phyloP scores from a whole-genome alignment of 2,888 invertebrate species.

The Syrista parreyssii region DNA sequence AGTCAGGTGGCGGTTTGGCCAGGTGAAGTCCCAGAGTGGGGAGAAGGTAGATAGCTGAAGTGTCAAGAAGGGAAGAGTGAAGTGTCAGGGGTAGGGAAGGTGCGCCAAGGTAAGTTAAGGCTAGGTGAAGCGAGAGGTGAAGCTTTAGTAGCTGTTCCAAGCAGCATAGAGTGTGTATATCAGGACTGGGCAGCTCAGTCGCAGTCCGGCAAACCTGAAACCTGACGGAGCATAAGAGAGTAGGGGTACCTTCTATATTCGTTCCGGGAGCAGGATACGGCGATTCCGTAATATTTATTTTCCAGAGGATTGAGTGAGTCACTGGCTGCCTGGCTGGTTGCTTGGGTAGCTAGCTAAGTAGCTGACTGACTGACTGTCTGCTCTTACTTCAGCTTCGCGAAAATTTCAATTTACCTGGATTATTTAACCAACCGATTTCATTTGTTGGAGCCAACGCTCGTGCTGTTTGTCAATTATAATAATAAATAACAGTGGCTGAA shows the following conservation, averaged over 20 bases:
- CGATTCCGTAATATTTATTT: slow-evolving; percentile 61
- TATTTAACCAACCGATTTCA: background rate
- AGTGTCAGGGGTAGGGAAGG: slow-evolving; percentile 5
- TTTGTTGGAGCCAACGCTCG: background rate
- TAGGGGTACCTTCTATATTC: background rate
- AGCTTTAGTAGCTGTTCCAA: background rate
- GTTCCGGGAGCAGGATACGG: slow-evolving; percentile 33
- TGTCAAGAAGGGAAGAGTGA: slow-evolving; percentile 23
- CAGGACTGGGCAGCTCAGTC: background rate
- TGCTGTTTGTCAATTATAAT: background rate
- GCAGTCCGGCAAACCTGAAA: slow-evolving; percentile 5
- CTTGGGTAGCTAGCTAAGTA: background rate
- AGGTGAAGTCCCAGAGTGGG: slow-evolving; percentile 38
- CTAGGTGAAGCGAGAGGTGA: slow-evolving; percentile 3
- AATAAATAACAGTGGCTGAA: background rate
- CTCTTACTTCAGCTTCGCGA: background rate
- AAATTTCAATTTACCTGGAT: background rate
- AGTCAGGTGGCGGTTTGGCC: slow-evolving; percentile 50
- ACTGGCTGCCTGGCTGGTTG: slow-evolving; percentile 45
- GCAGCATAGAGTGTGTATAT: background rate
- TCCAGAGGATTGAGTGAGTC: slow-evolving; percentile 45
- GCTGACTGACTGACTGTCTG: background rate
- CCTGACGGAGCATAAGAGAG: background rate
- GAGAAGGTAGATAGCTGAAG: slow-evolving; percentile 6
- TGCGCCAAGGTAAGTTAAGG: background rate